A percentile compares a stretch with the other conserved stretches of the same genome.
Conservation (phyloP, 2,888 invertebrate species). For the Lathronympha strigana region DNA sequence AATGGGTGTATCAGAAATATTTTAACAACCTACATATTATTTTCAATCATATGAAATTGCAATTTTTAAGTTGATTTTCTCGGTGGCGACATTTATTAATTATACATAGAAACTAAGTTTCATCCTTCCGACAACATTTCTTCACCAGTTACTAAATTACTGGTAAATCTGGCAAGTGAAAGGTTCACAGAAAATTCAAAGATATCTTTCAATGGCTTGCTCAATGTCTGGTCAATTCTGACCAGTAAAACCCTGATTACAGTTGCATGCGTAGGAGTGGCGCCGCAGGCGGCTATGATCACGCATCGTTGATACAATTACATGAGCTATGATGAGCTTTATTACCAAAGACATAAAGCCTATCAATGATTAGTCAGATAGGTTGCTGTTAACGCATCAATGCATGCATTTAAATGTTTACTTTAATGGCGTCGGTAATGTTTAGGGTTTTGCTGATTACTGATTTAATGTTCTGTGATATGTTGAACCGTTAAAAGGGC, state of each 20-base stretch:
- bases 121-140: too few relatives aligned
- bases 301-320: background rate
- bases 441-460: constrained; percentile 16
- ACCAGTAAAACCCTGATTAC: constrained; percentile 17
- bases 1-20: too few relatives aligned
- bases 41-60: too few relatives aligned
- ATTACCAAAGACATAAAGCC: background rate
- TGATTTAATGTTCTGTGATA: background rate
- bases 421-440: constrained; percentile 6
- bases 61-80: too few relatives aligned
- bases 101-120: too few relatives aligned
- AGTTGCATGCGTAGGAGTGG: constrained; percentile 21
- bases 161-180: background rate
- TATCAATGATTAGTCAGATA: background rate
- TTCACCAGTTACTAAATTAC: background rate
- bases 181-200: background rate
- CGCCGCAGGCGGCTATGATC: constrained; percentile 23
- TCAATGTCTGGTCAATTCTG: constrained; percentile 18
- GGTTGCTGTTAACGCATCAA: background rate
- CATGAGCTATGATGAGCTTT: background rate
- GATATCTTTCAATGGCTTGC: background rate
- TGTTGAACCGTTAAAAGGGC: constrained; percentile 4
- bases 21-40: background rate
- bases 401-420: constrained; percentile 18
- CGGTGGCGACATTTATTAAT: background rate